Base-by-base conservation (phyloP, 2,113 vertebrate species). In the Phylloscopus trochiloides region DNA sequence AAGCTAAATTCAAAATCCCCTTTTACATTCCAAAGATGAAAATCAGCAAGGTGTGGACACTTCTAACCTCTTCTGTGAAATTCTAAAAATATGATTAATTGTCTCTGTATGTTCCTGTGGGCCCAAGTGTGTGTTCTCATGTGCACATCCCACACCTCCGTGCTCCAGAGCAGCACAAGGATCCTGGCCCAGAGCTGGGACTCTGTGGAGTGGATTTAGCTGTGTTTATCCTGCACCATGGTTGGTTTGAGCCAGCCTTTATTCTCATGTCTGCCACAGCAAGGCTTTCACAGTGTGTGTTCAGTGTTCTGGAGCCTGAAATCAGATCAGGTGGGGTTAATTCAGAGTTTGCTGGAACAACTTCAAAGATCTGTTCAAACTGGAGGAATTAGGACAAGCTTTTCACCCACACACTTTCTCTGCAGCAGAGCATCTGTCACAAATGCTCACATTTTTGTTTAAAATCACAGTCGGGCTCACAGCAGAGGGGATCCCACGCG, bases 341-440 rank as follows among this genome's bases (percentile, higher is more conserved):
- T 61, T 61, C 47, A 68, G 32, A 52, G 12, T 24, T 54, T 45
- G 17, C 32, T 45, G 28, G 32, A 29, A 38, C 28, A 38, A 6
- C 7, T 6, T 1, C 52, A n/a, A 45, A 45, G 38, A 45, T 24
- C 17, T 51, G 17, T 4, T 61, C 45, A 47, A 16, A 0, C 0
- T 61, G 38, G 18, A 52, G 63, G 38, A n/a, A 47, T 45, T 7
- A 16, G 38, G 28, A 47, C 7, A 54, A 52, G 24, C 3, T 54
- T 43, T 24, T 70, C 63, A 45, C 5, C 18, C 38, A 3, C 0
- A 12, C 14, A 7, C 7, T 51, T 40, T 14, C 62, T 51, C 36
- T 51, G 26, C 62, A 75, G 82, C 62, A 67, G 4, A 86, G 38
- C 26, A 43, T 10, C 38, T 29, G 14, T 26, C 36, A 28, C 45